These are phyloP conservation scores for Zosterops pallidus DNA, from an alignment of 2,113 vertebrate genomes.

Conservation along the genomic window DNA sequence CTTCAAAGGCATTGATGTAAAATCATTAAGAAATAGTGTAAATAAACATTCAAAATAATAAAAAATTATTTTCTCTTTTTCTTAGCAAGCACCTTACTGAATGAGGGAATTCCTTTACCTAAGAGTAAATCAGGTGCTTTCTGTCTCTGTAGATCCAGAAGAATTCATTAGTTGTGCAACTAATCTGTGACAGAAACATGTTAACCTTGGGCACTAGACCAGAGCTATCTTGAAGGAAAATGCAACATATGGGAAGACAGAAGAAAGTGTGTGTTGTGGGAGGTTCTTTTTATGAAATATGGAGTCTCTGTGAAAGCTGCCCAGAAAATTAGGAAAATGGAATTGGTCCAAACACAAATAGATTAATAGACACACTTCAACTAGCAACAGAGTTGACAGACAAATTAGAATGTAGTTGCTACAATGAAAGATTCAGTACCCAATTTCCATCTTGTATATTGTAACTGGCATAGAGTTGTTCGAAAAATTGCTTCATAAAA, in stretches of 20 bases:
- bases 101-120: not conserved
- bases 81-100: not conserved
- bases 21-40: not conserved
- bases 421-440: not conserved
- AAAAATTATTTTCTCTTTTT: not conserved
- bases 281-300: conserved; percentile 49
- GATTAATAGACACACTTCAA: conserved; percentile 30
- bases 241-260: conserved; percentile 28
- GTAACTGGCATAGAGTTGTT: not conserved
- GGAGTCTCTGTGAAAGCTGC: conserved; percentile 2
- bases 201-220: not conserved
- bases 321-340: conserved; percentile 22
- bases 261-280: conserved; percentile 36
- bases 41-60: not conserved
- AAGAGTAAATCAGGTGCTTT: not conserved
- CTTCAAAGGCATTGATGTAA: not conserved
- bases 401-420: not conserved
- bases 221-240: conserved; percentile 10
- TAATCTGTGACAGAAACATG: not conserved
- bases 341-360: conserved; percentile 9
- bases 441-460: not conserved
- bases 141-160: not conserved
- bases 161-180: not conserved
- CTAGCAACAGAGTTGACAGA: conserved; percentile 12
- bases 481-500: not conserved